Evolutionary conservation across 2,888 invertebrate genomes (phyloP), one percentile per base, ranked within the genome.

Genomic region (Xanthorhoe spadicearia): DNA sequence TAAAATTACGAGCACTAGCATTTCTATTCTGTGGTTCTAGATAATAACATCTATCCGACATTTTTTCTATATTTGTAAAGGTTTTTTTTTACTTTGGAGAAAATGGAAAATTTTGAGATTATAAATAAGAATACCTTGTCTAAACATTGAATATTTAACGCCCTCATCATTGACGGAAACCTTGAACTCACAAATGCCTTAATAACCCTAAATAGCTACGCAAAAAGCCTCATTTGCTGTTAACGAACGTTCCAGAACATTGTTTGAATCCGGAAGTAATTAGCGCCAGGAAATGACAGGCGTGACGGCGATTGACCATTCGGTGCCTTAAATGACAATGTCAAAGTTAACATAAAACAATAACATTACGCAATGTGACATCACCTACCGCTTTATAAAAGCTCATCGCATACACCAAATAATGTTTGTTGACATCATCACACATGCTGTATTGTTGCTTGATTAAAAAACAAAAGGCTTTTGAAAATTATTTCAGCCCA

Each of bases 231-330:
- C 43, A 72, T 66, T 57, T 55, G 43, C 18, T 59, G 18, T 64
- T 55, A 67, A 60, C 50, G 57, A 66, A 66, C 51, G 72, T 70
- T 62, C 64, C 61, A 61, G 62, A 64, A 61, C 70, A 74, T 73
- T 74, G 58, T 76, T 67, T 66, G 57, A 28, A 43, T 70, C 80
- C 85, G 90, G 90, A 90, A 88, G 80, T 76, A 79, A 88, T 89
- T 84, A 76, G 72, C 78, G 82, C 74, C 83, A 85, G 90, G 90
- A 92, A 90, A 82, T 79, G 77, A 69, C 73, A 72, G 75, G 75
- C 78, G 78, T 76, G 81, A 76, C 86, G 38, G 13, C 38, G 74
- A 61, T 75, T 74, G 74, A 74, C 48, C 81, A 78, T 87, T 85
- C 15, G 15, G 13, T 17, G 85, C 82, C 84, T 86, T 84, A 79